These are phyloP conservation scores for Sphyrna mokarran DNA, from an alignment of 2,113 vertebrate species.

Conservation along the genomic window DNA sequence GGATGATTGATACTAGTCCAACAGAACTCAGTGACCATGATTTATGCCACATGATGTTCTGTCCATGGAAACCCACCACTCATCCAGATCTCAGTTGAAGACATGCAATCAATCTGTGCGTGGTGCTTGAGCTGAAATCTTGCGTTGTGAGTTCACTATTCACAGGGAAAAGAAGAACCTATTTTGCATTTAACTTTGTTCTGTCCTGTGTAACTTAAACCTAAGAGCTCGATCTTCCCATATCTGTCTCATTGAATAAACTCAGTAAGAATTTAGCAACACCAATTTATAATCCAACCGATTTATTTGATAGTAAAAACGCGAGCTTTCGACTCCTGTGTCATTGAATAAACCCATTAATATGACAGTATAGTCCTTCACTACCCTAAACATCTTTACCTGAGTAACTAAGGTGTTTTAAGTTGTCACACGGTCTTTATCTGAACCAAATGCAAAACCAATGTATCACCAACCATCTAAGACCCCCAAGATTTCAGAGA, in stretches of 20 bases:
- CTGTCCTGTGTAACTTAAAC: neutral
- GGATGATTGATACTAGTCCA: neutral
- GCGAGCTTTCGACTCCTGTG: no score
- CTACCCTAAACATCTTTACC: neutral
- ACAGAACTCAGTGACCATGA: neutral
- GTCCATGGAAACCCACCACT: neutral
- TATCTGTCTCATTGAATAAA: neutral
- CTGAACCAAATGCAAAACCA: neutral
- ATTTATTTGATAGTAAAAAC: no score
- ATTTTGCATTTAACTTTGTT: neutral
- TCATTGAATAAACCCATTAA: neutral
- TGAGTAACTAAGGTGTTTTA: neutral
- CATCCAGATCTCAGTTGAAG: neutral
- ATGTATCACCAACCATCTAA: neutral
- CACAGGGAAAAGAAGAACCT: neutral
- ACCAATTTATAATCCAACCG: no score
- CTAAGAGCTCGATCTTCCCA: neutral
- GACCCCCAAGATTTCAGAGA: neutral
- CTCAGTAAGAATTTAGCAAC: no score
- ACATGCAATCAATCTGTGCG: neutral
- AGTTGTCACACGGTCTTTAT: neutral
- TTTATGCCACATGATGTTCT: neutral
- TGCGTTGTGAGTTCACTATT: neutral
- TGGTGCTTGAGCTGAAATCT: neutral
- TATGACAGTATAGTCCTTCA: neutral